Conservation (phyloP, 2,888 invertebrate species). For the Drosophila tripunctata region DNA sequence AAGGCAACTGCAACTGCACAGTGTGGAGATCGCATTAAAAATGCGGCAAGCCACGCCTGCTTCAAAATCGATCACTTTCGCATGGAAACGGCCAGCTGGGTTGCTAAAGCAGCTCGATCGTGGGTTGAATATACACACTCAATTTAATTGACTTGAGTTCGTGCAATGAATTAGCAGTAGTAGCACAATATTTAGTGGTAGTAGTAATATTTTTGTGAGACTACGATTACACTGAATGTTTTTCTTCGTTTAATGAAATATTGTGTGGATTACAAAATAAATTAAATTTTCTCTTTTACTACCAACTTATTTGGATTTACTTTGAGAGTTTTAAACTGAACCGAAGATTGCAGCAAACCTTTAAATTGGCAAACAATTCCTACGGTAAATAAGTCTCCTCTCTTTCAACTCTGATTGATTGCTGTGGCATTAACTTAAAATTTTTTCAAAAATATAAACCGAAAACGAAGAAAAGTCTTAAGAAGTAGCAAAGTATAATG, state of each 20-base stretch:
- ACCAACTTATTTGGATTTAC: too few species aligned
- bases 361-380: background rate
- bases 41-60: constrained; percentile 71
- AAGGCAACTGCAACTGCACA: constrained; percentile 8
- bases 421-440: constrained; percentile 40
- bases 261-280: background rate
- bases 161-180: constrained; percentile 37
- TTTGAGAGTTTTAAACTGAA: too few species aligned
- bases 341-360: too few species aligned
- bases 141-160: constrained; percentile 32
- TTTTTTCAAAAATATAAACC: constrained; percentile 27
- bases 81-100: constrained; percentile 52
- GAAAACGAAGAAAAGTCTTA: constrained; percentile 39
- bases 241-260: constrained; percentile 25
- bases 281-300: background rate
- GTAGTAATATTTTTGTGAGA: constrained; percentile 7
- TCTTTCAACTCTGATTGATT: background rate
- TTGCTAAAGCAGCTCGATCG: constrained; percentile 23
- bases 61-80: constrained; percentile 80
- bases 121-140: constrained; percentile 18
- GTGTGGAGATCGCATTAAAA: constrained; percentile 60
- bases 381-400: constrained; percentile 35
- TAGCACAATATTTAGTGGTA: background rate
- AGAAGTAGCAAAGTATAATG: constrained; percentile 22
- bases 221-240: constrained; percentile 30